Percentiles rank a stretch among this genome's conserved stretches.
phyloP scores from a whole-genome alignment of 2,113 vertebrate genomes.

The Psittacus erithacus region DNA sequence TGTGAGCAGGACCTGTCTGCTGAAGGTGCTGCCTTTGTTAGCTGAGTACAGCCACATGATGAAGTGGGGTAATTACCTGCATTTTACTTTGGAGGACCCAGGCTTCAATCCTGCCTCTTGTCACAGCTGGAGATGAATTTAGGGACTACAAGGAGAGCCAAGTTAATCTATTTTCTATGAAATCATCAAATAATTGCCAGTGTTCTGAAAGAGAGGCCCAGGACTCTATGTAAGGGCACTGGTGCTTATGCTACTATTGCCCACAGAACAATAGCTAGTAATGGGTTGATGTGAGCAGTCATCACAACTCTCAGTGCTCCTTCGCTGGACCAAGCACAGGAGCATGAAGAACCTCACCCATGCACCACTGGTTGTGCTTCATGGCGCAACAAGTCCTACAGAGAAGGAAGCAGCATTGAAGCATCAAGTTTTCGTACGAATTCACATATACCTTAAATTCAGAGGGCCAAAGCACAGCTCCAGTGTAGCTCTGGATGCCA shows the following conservation, averaged over 20 bases:
- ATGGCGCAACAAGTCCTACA: neutral
- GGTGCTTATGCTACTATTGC: neutral
- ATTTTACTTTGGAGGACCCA: conserved; percentile 37
- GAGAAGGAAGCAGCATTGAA: neutral
- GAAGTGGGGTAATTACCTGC: conserved; percentile 45
- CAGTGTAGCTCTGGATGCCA: neutral
- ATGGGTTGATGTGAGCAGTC: neutral
- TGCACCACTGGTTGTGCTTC: neutral
- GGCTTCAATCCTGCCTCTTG: conserved; percentile 27
- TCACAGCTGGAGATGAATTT: conserved; percentile 40
- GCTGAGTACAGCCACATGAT: neutral
- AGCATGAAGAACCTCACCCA: neutral
- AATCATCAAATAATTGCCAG: conserved; percentile 1
- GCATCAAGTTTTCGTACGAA: neutral
- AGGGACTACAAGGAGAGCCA: neutral
- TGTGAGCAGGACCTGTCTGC: conserved; percentile 11
- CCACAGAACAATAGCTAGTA: neutral
- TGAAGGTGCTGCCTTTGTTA: conserved; percentile 17
- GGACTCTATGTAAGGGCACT: neutral
- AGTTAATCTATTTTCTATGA: conserved; percentile 32
- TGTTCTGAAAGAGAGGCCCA: neutral
- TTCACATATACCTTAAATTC: neutral
- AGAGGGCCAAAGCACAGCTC: neutral
- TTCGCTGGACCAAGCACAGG: neutral
- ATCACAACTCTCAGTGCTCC: neutral